phyloP scores from a whole-genome alignment of 2,797 vertebrate species.

The Ara ararauna region DNA sequence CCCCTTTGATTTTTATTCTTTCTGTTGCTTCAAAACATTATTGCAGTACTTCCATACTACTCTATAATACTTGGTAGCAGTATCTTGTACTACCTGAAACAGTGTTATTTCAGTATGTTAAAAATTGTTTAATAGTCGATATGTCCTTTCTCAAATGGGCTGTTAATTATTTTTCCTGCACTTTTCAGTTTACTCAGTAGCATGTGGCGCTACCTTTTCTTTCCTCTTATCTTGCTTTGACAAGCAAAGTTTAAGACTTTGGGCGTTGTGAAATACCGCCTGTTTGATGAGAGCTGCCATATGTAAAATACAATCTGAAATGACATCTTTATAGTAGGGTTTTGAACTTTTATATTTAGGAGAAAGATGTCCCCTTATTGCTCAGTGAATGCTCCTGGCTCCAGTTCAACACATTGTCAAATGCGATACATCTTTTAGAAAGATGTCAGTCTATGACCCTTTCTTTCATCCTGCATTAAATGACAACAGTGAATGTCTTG shows the following conservation, averaged over 20 bases:
- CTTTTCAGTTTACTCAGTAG: neutral
- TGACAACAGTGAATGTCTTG: neutral
- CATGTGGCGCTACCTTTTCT: neutral
- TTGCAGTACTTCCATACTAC: neutral
- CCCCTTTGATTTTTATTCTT: neutral
- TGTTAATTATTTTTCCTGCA: neutral
- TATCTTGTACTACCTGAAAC: neutral
- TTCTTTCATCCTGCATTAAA: neutral
- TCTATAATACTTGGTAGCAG: neutral
- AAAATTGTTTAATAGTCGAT: neutral
- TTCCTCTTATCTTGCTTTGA: neutral
- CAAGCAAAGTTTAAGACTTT: neutral
- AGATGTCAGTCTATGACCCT: neutral
- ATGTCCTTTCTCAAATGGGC: neutral
- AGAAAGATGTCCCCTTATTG: neutral
- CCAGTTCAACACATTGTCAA: neutral
- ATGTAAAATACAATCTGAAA: neutral
- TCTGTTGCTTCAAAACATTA: neutral
- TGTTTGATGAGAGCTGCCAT: neutral
- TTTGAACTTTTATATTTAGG: neutral
- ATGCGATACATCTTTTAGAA: neutral
- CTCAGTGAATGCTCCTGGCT: neutral
- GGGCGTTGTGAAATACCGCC: neutral
- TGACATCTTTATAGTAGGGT: neutral
- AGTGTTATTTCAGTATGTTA: neutral